Evolutionary conservation across 1,140 invertebrate species (phyloP).

Genomic region (Phenacoccus solenopsis): DNA sequence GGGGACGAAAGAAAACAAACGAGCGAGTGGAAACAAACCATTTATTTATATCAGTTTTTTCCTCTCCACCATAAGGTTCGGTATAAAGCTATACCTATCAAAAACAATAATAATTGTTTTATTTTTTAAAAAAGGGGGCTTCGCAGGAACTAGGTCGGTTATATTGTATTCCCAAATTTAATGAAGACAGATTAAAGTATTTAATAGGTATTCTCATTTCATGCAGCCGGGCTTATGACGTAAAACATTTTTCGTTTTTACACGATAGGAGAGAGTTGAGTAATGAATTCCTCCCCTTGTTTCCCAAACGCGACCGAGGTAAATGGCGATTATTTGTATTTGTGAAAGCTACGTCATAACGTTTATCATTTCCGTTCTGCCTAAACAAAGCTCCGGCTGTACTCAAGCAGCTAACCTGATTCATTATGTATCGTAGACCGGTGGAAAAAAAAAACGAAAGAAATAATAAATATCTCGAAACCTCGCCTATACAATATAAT

Average conservation of each 20-base stretch:
- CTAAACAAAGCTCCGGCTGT: too few relatives aligned
- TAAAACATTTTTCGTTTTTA: neutral
- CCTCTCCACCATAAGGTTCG: neutral
- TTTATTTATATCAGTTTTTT: neutral
- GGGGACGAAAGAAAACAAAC: neutral
- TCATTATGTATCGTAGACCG: too few relatives aligned
- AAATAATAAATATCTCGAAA: too few relatives aligned
- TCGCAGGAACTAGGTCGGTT: neutral
- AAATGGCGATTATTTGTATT: conserved; percentile 2
- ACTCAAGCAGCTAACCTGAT: too few relatives aligned
- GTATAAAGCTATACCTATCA: neutral
- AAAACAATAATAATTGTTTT: neutral
- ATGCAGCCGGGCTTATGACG: neutral
- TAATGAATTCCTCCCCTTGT: neutral
- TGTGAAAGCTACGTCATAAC: neutral
- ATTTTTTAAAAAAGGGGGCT: neutral
- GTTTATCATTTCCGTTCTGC: neutral
- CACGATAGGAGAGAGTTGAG: neutral
- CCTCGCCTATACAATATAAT: too few relatives aligned
- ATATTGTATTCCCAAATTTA: neutral
- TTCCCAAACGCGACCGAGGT: neutral
- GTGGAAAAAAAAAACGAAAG: too few relatives aligned
- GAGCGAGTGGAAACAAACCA: neutral
- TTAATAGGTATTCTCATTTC: conserved; percentile 2
- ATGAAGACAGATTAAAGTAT: conserved; percentile 3